Conservation (phyloP, 2,888 invertebrate genomes). For the Timema cristinae region DNA sequence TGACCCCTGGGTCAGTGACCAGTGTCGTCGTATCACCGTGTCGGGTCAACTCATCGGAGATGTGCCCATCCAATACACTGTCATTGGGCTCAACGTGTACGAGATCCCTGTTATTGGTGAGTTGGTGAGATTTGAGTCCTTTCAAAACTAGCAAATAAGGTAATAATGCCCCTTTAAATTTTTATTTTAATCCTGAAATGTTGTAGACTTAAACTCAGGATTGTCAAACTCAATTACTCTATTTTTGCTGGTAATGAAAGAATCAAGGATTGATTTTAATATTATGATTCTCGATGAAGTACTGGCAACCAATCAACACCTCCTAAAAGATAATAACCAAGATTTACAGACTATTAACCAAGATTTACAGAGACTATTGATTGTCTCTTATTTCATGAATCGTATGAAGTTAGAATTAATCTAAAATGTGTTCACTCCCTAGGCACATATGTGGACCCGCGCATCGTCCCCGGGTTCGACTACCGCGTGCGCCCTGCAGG, state of each 20-base stretch:
- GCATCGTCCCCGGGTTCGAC: conserved; percentile 67
- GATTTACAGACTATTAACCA: neutral
- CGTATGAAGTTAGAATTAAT: neutral
- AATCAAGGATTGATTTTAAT: too few relatives aligned
- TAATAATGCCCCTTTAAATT: too few relatives aligned
- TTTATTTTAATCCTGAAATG: too few relatives aligned
- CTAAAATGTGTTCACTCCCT: conserved; percentile 16
- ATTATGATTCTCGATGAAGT: too few relatives aligned
- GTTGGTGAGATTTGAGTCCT: too few relatives aligned
- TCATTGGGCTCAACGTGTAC: conserved; percentile 61
- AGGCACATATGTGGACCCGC: conserved; percentile 70
- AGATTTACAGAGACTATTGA: neutral
- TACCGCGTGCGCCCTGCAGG: conserved; percentile 68
- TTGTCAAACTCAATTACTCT: too few relatives aligned
- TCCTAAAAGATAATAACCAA: neutral
- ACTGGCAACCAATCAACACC: neutral
- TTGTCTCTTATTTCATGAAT: too few relatives aligned
- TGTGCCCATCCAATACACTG: conserved; percentile 62
- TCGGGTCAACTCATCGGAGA: conserved; percentile 59
- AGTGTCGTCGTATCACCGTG: conserved; percentile 59
- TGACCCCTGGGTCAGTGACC: conserved; percentile 62
- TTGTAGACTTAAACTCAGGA: too few relatives aligned
- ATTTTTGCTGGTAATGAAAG: too few relatives aligned
- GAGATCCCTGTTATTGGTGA: conserved; percentile 69
- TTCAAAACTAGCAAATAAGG: too few relatives aligned